phyloP scores from a whole-genome alignment of 2,797 vertebrate genomes.

The Nyctibius grandis region DNA sequence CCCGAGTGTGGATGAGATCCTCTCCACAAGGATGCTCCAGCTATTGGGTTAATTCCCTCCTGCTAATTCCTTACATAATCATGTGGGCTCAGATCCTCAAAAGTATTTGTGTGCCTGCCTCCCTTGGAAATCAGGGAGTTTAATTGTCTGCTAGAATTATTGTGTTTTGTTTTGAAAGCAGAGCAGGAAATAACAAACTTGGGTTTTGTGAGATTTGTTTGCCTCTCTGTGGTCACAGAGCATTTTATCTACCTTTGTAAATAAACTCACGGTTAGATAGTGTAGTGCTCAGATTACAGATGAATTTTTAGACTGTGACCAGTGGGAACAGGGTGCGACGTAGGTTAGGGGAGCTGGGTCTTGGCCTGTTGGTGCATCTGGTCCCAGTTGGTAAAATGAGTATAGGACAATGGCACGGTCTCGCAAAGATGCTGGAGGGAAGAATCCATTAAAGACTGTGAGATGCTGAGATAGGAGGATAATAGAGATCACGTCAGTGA shows the following conservation, averaged over 20 bases:
- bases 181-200: slow-evolving; percentile 59
- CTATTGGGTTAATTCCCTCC: slow-evolving; percentile 18
- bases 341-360: background rate
- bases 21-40: background rate
- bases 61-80: slow-evolving; percentile 52
- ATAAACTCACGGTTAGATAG: background rate
- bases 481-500: slow-evolving; percentile 36
- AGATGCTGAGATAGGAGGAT: slow-evolving; percentile 35
- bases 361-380: background rate
- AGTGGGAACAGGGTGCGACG: background rate
- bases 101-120: slow-evolving; percentile 49
- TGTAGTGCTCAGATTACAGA: background rate
- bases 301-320: background rate
- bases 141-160: slow-evolving; percentile 61
- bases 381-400: background rate
- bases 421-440: background rate
- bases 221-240: slow-evolving; percentile 20
- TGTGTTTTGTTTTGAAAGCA: slow-evolving; percentile 63
- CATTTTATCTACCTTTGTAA: background rate
- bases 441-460: slow-evolving; percentile 20
- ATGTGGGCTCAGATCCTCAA: slow-evolving; percentile 54
- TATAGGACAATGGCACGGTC: background rate
- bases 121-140: slow-evolving; percentile 42
- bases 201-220: slow-evolving; percentile 48
- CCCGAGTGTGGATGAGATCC: background rate